Conservation (phyloP, 2,113 vertebrate species). For the Hypomesus transpacificus region DNA sequence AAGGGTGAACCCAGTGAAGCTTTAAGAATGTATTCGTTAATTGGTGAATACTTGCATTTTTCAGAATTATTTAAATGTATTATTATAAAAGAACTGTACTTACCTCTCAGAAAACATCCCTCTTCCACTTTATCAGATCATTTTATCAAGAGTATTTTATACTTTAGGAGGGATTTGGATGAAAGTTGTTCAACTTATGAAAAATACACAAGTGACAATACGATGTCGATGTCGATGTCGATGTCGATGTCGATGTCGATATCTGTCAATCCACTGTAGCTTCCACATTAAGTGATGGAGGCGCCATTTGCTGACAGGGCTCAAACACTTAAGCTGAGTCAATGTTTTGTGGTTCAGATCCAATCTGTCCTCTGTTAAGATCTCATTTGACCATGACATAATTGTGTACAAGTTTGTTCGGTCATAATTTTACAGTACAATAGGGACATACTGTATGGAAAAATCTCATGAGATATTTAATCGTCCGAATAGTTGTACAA, state of each 20-base stretch:
- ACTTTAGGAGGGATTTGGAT: too few relatives aligned
- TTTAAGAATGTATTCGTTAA: background rate
- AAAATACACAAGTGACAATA: too few relatives aligned
- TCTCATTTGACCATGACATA: background rate
- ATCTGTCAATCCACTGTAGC: conserved; percentile 38
- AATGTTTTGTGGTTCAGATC: conserved; percentile 57
- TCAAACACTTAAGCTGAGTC: conserved; percentile 67
- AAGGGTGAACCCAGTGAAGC: conserved; percentile 6
- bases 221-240: too few relatives aligned
- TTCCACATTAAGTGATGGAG: conserved; percentile 62
- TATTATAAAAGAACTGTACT: too few relatives aligned
- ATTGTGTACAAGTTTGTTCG: conserved; percentile 16
- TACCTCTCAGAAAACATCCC: too few relatives aligned
- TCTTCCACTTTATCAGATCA: too few relatives aligned
- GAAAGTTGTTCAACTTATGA: too few relatives aligned
- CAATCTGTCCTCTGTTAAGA: conserved; percentile 37
- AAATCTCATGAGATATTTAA: background rate
- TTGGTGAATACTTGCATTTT: conserved; percentile 13
- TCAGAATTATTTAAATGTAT: background rate
- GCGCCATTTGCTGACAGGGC: conserved; percentile 65
- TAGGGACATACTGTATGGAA: background rate
- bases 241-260: too few relatives aligned
- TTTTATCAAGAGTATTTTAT: too few relatives aligned
- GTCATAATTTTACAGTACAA: background rate
- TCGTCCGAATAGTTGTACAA: too few relatives aligned